Evolutionary conservation across 2,113 vertebrate species (phyloP).

Genomic region (Austrofundulus limnaeus): DNA sequence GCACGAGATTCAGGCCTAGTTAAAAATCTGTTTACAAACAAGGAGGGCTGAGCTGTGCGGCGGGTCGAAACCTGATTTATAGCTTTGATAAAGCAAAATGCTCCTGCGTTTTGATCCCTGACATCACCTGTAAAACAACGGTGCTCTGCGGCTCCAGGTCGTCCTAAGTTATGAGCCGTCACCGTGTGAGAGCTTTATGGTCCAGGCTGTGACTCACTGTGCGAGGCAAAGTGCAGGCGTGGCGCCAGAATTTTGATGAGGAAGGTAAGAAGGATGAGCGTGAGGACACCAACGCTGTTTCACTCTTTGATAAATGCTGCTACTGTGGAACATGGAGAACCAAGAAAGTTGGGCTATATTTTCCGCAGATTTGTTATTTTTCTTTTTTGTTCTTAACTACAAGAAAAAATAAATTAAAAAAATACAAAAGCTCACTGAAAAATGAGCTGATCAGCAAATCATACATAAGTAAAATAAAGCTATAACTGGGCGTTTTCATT

Average conservation of each 20-base stretch:
- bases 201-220: slow-evolving; percentile 33
- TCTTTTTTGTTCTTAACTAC: neutral
- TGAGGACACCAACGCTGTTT: neutral
- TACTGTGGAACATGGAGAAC: neutral
- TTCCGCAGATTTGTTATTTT: neutral
- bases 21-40: slow-evolving; percentile 53
- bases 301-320: neutral
- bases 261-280: slow-evolving; percentile 27
- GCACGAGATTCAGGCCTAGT: slow-evolving; percentile 37
- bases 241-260: slow-evolving; percentile 52
- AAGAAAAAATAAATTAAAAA: too few species aligned
- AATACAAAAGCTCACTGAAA: too few species aligned
- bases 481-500: too few species aligned
- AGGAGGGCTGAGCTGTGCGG: slow-evolving; percentile 21
- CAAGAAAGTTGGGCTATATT: neutral
- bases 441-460: too few species aligned
- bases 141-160: slow-evolving; percentile 46
- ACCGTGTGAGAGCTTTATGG: slow-evolving; percentile 60
- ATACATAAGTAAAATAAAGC: too few species aligned
- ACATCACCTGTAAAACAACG: slow-evolving; percentile 67
- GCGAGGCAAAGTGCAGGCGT: slow-evolving; percentile 9
- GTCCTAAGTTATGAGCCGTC: slow-evolving; percentile 67
- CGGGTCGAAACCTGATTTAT: slow-evolving; percentile 57
- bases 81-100: slow-evolving; percentile 58
- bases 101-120: slow-evolving; percentile 53